Conservation (phyloP, 2,888 invertebrate genomes). For the Pasiphila rectangulata region DNA sequence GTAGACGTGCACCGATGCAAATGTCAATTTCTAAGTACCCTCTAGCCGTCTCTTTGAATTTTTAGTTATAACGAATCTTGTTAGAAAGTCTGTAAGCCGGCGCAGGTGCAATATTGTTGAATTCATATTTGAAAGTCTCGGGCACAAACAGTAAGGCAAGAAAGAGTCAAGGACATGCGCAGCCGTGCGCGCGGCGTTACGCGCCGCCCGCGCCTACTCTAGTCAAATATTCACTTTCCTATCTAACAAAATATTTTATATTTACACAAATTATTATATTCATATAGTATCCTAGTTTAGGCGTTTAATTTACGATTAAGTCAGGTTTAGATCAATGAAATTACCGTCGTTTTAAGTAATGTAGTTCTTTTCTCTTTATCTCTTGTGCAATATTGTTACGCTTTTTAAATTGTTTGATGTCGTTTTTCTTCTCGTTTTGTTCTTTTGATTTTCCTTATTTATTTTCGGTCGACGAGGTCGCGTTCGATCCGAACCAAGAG, state of each 20-base stretch:
- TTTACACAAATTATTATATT: constrained; percentile 82
- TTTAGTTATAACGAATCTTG: constrained; percentile 10
- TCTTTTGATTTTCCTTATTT: constrained; percentile 50
- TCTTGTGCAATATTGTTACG: constrained; percentile 78
- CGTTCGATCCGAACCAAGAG: constrained; percentile 47
- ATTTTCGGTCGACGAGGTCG: constrained; percentile 55
- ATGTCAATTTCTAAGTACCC: constrained; percentile 22
- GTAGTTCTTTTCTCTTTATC: constrained; percentile 63
- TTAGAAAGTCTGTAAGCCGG: constrained; percentile 6
- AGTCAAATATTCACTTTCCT: constrained; percentile 80
- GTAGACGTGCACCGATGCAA: constrained; percentile 22
- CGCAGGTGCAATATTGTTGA: constrained; percentile 6
- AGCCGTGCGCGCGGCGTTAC: constrained; percentile 34
- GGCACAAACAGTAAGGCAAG: constrained; percentile 30
- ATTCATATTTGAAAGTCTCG: constrained; percentile 15
- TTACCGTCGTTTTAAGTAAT: constrained; percentile 54
- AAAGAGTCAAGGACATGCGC: constrained; percentile 28
- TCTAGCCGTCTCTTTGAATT: constrained; percentile 14
- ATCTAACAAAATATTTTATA: constrained; percentile 79
- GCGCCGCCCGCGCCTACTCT: constrained; percentile 64
- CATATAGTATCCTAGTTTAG: constrained; percentile 81
- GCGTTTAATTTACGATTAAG: constrained; percentile 75
- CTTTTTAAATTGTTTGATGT: constrained; percentile 66
- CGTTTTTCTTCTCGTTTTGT: constrained; percentile 52
- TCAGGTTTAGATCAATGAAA: constrained; percentile 55